Percentiles rank a stretch among this genome's conserved stretches.
These are phyloP conservation scores for Limonius californicus DNA, from an alignment of 1,140 invertebrate genomes.

Conservation along the genomic window DNA sequence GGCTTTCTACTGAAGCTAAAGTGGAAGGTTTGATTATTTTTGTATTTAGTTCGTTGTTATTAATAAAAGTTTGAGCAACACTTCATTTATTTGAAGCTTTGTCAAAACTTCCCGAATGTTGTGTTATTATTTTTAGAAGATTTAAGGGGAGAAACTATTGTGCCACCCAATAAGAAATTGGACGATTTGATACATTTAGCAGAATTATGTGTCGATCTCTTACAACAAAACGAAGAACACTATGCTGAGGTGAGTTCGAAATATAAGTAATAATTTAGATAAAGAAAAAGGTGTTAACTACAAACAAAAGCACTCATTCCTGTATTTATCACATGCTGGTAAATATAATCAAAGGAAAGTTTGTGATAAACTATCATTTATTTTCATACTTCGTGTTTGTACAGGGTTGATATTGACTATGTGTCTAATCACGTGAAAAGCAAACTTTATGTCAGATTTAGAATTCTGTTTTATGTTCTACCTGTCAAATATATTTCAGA, in stretches of 20 bases:
- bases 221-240: conserved; percentile 99
- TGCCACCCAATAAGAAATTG: conserved; percentile 82
- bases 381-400: too few relatives aligned
- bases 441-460: too few relatives aligned
- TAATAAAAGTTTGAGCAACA: neutral
- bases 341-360: too few relatives aligned
- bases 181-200: conserved; percentile 96
- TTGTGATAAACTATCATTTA: too few relatives aligned
- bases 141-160: conserved; percentile 74
- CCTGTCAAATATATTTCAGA: too few relatives aligned
- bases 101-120: conserved; percentile 2
- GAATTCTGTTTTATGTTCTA: too few relatives aligned
- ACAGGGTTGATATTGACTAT: too few relatives aligned
- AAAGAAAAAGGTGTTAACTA: too few relatives aligned
- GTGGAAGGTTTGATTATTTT: conserved; percentile 75
- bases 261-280: too few relatives aligned
- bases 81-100: conserved; percentile 1
- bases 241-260: conserved; percentile 93
- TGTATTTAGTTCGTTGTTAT: neutral
- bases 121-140: conserved; percentile 60
- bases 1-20: conserved; percentile 94
- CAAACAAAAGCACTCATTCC: too few relatives aligned
- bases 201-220: conserved; percentile 95
- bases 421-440: too few relatives aligned
- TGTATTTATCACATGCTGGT: too few relatives aligned